Evolutionary conservation across 2,113 vertebrate genomes (phyloP).

Genomic region (Lepidothrix coronata): DNA sequence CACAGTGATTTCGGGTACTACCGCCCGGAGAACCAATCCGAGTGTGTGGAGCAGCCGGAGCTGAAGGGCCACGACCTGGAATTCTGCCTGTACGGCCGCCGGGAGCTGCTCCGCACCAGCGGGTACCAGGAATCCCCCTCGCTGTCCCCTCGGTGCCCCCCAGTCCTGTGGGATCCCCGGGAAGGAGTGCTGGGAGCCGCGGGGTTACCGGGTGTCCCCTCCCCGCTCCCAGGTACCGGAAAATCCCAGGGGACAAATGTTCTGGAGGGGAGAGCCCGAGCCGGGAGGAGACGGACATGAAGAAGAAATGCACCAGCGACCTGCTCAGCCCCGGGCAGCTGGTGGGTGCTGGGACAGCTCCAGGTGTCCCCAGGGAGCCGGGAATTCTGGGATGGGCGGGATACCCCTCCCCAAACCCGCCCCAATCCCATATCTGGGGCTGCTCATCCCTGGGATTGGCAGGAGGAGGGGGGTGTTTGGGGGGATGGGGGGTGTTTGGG

Average conservation of each 20-base stretch:
- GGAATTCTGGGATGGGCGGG: fast-evolving
- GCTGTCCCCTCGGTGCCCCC: too few relatives aligned
- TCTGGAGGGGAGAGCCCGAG: constrained; percentile 80
- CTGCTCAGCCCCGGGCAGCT: constrained; percentile 60
- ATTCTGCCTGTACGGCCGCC: constrained; percentile 86
- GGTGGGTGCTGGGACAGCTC: constrained; percentile 1
- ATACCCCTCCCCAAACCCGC: neutral
- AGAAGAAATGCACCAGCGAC: constrained; percentile 84
- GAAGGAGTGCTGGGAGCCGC: too few relatives aligned
- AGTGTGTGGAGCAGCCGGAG: constrained; percentile 88
- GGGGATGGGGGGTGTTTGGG: too few relatives aligned
- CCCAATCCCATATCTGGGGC: too few relatives aligned
- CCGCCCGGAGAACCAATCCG: constrained; percentile 84
- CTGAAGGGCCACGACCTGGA: constrained; percentile 85
- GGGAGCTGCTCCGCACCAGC: constrained; percentile 84
- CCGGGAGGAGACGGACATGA: constrained; percentile 82
- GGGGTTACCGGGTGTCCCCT: neutral
- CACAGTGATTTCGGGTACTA: constrained; percentile 92
- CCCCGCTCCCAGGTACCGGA: constrained; percentile 83
- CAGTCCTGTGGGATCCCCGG: neutral
- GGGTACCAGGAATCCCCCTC: constrained; percentile 63
- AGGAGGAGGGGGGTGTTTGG: too few relatives aligned
- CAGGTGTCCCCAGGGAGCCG: neutral
- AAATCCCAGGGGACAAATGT: constrained; percentile 91
- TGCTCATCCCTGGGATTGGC: too few relatives aligned